Evolutionary conservation across 92 coral and sea anemone genomes (phyloP).

Genomic region (Palythoa caribaeorum): DNA sequence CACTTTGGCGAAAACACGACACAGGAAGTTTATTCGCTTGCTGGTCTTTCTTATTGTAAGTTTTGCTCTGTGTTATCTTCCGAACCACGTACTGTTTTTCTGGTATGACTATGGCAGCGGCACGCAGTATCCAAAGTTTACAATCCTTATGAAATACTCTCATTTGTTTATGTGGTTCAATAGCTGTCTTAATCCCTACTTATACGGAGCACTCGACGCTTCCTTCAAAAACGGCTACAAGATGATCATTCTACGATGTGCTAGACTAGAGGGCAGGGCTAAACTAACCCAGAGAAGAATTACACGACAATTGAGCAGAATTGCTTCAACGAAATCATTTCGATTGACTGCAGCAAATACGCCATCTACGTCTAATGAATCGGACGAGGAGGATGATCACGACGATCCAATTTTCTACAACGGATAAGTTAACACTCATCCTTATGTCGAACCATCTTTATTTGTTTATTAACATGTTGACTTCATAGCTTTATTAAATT

Average conservation of each 20-base stretch:
- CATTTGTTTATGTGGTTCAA: conserved; percentile 94
- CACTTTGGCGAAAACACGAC: conserved; percentile 73
- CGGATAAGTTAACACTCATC: not conserved
- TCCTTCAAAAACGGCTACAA: conserved; percentile 84
- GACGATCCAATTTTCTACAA: not conserved
- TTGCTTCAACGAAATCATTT: conserved; percentile 41
- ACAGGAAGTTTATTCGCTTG: conserved; percentile 87
- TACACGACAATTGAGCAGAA: conserved; percentile 69
- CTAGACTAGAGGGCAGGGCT: conserved; percentile 81
- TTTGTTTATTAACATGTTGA: no score
- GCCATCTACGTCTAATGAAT: conserved; percentile 34
- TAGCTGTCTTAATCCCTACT: conserved; percentile 93
- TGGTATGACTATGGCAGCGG: conserved; percentile 97
- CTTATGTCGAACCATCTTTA: no score
- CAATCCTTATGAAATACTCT: conserved; percentile 91
- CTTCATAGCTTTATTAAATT: no score
- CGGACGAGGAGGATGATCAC: conserved; percentile 1
- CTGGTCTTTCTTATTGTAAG: conserved; percentile 87
- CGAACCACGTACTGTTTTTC: conserved; percentile 93
- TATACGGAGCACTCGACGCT: conserved; percentile 95
- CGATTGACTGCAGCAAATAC: conserved; percentile 1
- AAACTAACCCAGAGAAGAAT: conserved; percentile 79
- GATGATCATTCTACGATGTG: conserved; percentile 78
- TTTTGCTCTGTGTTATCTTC: conserved; percentile 94
- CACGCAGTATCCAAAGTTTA: conserved; percentile 76